A percentile compares a stretch with the other conserved stretches of the same genome.
These are phyloP conservation scores for Patella depressa DNA, from an alignment of 2,888 invertebrate species.

Conservation along the genomic window DNA sequence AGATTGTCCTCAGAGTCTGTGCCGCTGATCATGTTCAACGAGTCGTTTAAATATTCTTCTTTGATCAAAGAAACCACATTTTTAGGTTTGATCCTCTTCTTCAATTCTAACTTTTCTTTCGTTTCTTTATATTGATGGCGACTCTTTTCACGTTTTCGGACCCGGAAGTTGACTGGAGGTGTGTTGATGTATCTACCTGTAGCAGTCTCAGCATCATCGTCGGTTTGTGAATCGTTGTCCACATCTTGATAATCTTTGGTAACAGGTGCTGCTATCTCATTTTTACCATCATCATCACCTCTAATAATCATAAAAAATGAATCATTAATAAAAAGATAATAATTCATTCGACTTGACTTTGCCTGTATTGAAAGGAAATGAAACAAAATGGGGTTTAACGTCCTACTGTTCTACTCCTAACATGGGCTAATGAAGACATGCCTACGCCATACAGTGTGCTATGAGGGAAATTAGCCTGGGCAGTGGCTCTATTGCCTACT, in stretches of 20 bases:
- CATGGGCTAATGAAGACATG: too few species aligned
- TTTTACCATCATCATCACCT: not conserved
- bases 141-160: conserved; percentile 48
- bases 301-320: not conserved
- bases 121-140: conserved; percentile 39
- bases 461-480: too few species aligned
- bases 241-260: conserved; percentile 42
- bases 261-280: conserved; percentile 20
- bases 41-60: conserved; percentile 52
- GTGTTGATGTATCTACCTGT: conserved; percentile 48
- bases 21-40: conserved; percentile 51
- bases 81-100: conserved; percentile 32
- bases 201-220: conserved; percentile 34
- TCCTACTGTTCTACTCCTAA: too few species aligned
- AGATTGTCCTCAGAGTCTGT: conserved; percentile 62
- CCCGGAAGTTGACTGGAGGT: conserved; percentile 50
- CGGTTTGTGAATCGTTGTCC: conserved; percentile 46
- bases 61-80: conserved; percentile 50
- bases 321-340: too few species aligned
- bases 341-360: too few species aligned
- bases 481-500: too few species aligned
- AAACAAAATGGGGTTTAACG: too few species aligned
- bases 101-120: conserved; percentile 41
- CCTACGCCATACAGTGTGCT: too few species aligned
- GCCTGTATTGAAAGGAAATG: too few species aligned